Evolutionary conservation across 2,113 vertebrate genomes (phyloP), one percentile per base, ranked within the genome.

Genomic region (Sciurus niger): DNA sequence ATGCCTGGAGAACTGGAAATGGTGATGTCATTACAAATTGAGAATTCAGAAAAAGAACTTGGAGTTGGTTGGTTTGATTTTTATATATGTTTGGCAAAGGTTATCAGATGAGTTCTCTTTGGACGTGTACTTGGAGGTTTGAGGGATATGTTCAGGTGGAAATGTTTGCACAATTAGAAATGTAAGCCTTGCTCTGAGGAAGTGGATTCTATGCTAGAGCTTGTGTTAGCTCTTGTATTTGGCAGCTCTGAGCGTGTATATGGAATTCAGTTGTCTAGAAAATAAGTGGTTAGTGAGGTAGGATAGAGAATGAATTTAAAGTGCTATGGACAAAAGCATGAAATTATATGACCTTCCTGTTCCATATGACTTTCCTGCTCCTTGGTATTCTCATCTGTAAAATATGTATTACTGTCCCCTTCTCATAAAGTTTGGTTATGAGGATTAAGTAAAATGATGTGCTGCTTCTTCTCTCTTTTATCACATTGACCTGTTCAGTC

Each of bases 71-170:
- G 5, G 32, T 40, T 78, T 80, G 80, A 10, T 78, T 8, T 58
- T 92, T 63, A 43, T 73, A 58, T 58, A 74, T 70, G 16, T 77
- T 73, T 82, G n/a, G 46, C 43, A 92, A 96, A 79, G n/a, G 9
- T 2, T 58, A 11, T 9, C 16, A 72, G n/a, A 58, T 74, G n/a
- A 82, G 20, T 76, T 87, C n/a, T 34, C 83, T 76, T 60, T 17
- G 0, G 34, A 78, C 28, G 60, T 22, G 17, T 65, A 37, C 2
- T 34, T 43, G 60, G n/a, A 30, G 2, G 11, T 25, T 40, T n/a
- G 43, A 17, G 37, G 40, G 46, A 77, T 18, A 40, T 37, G 10
- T 28, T 77, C 46, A 65, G n/a, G 58, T 51, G 6, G 13, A 51
- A 25, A 34, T 53, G 11, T 65, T 89, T 32, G 55, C 8, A 17